Evolutionary conservation across 2,797 vertebrate genomes (phyloP).

Genomic region (Sebastes oblongus): DNA sequence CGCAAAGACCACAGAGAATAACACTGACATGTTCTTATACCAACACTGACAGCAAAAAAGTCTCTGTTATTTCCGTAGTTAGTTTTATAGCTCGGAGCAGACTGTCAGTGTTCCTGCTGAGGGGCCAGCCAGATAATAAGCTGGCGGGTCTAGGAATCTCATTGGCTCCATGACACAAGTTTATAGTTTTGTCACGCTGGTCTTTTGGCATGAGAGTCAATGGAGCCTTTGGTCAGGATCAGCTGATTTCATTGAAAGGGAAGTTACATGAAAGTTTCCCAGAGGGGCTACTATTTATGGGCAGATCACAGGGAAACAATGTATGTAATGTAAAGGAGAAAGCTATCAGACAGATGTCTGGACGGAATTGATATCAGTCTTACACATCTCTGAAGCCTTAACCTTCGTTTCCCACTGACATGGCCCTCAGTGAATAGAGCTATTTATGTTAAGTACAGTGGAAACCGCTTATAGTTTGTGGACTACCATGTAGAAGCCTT

Average conservation of each 20-base stretch:
- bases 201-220: constrained; percentile 51
- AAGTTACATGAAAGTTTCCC: constrained; percentile 10
- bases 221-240: constrained; percentile 48
- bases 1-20: constrained; percentile 52
- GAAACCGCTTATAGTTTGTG: no score
- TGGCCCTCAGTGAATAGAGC: not conserved
- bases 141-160: constrained; percentile 29
- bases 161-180: constrained; percentile 32
- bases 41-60: constrained; percentile 40
- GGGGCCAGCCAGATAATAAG: constrained; percentile 28
- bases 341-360: not conserved
- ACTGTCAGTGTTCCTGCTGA: constrained; percentile 17
- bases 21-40: constrained; percentile 40
- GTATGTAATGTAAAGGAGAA: constrained; percentile 3
- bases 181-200: constrained; percentile 46
- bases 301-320: constrained; percentile 24
- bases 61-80: constrained; percentile 37
- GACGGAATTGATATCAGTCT: not conserved
- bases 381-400: not conserved
- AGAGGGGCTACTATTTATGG: constrained; percentile 16
- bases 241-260: constrained; percentile 57
- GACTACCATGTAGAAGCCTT: fast-evolving
- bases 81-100: constrained; percentile 24
- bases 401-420: not conserved
- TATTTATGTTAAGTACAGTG: no score